A percentile compares a stretch with the other conserved stretches of the same genome.
phyloP scores from a whole-genome alignment of 2,113 vertebrate species.

The Mystacornis crossleyi region DNA sequence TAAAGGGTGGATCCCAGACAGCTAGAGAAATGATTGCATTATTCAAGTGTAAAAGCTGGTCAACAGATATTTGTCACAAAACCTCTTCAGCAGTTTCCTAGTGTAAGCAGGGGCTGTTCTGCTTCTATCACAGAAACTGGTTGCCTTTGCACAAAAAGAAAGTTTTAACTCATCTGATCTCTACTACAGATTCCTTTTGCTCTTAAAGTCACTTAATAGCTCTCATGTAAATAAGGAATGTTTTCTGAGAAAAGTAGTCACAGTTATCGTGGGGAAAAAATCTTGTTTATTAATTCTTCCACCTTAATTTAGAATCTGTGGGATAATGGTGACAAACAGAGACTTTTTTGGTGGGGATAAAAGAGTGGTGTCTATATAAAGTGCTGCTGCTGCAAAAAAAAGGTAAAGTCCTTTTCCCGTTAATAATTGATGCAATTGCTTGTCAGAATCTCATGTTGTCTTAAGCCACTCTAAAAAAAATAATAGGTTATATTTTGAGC shows the following conservation, averaged over 20 bases:
- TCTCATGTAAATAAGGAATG: background rate
- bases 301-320: background rate
- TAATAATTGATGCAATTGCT: background rate
- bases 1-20: background rate
- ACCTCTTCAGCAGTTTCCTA: background rate
- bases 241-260: background rate
- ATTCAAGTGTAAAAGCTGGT: background rate
- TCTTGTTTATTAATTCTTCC: background rate
- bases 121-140: background rate
- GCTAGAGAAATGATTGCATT: background rate
- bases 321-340: background rate
- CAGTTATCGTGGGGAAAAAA: accelerated
- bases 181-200: background rate
- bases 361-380: background rate
- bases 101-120: background rate
- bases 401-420: accelerated
- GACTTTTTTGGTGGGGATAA: background rate
- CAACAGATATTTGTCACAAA: background rate
- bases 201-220: background rate
- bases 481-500: background rate
- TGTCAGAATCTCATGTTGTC: background rate
- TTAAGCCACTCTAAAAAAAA: background rate
- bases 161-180: background rate
- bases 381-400: background rate
- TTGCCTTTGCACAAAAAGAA: background rate